Conservation (phyloP, 1,140 invertebrate species). For the Popillia japonica region DNA sequence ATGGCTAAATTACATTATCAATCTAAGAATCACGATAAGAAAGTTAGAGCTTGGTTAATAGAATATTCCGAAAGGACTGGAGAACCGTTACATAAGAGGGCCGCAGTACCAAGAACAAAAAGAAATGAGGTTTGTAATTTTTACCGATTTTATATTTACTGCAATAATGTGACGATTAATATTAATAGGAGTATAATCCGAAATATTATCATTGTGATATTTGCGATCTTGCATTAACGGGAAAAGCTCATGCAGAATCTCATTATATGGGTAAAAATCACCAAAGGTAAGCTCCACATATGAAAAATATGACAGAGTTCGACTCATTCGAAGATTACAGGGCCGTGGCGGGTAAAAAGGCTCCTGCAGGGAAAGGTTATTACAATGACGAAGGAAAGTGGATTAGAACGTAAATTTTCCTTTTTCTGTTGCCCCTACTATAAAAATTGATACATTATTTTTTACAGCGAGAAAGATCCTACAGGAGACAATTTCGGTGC, state of each 20-base stretch:
- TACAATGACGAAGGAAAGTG: constrained; percentile 60
- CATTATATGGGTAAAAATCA: constrained; percentile 63
- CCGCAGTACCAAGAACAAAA: constrained; percentile 36
- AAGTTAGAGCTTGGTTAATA: constrained; percentile 60
- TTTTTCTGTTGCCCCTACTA: not conserved
- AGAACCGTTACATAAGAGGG: constrained; percentile 54
- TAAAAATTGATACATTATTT: not conserved
- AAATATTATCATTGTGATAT: constrained; percentile 59
- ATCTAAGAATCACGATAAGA: constrained; percentile 62
- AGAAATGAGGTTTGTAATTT: not conserved
- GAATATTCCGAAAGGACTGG: constrained; percentile 54
- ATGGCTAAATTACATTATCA: constrained; percentile 62
- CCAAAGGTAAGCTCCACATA: constrained; percentile 51
- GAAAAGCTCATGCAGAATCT: constrained; percentile 61
- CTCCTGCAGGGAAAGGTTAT: constrained; percentile 58
- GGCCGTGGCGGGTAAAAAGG: constrained; percentile 49
- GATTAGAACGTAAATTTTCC: constrained; percentile 50
- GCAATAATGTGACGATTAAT: constrained; percentile 7
- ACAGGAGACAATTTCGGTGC: not conserved
- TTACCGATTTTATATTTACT: not conserved
- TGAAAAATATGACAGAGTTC: not conserved
- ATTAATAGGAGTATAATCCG: constrained; percentile 53
- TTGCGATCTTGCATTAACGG: constrained; percentile 61
- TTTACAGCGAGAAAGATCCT: not conserved
- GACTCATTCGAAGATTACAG: constrained; percentile 47